These are phyloP conservation scores for Sinelater perroti DNA, from an alignment of 2,888 invertebrate genomes.

Conservation along the genomic window DNA sequence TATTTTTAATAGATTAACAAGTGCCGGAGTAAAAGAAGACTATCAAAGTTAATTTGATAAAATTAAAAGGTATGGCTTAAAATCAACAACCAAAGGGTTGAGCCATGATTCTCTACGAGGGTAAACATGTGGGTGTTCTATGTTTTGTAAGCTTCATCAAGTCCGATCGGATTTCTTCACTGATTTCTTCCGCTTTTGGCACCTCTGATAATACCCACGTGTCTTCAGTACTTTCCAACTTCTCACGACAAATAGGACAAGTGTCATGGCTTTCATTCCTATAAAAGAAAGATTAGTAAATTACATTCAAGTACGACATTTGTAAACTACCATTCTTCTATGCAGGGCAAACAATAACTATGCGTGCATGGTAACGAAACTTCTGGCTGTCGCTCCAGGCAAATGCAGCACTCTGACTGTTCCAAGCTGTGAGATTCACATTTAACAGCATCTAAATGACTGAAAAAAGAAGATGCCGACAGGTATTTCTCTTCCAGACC, in stretches of 20 bases:
- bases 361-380: conserved; percentile 75
- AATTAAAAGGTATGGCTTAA: conserved; percentile 1
- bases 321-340: conserved; percentile 71
- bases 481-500: conserved; percentile 6
- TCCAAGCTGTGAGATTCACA: conserved; percentile 14
- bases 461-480: conserved; percentile 58
- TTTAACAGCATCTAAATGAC: conserved; percentile 51
- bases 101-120: conserved; percentile 38
- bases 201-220: conserved; percentile 72
- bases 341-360: conserved; percentile 74
- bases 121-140: conserved; percentile 30
- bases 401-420: conserved; percentile 73
- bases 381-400: conserved; percentile 74
- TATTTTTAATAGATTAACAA: too few relatives aligned
- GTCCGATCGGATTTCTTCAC: conserved; percentile 63
- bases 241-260: conserved; percentile 75
- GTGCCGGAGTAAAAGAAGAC: too few relatives aligned
- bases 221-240: conserved; percentile 69
- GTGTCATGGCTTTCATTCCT: conserved; percentile 76
- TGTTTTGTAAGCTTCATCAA: conserved; percentile 57
- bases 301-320: background rate
- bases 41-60: background rate
- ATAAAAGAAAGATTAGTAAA: conserved; percentile 39
- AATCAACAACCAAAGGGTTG: background rate
- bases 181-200: conserved; percentile 68